These are phyloP conservation scores for Neopelma chrysocephalum DNA, from an alignment of 2,797 vertebrate species.

Conservation along the genomic window DNA sequence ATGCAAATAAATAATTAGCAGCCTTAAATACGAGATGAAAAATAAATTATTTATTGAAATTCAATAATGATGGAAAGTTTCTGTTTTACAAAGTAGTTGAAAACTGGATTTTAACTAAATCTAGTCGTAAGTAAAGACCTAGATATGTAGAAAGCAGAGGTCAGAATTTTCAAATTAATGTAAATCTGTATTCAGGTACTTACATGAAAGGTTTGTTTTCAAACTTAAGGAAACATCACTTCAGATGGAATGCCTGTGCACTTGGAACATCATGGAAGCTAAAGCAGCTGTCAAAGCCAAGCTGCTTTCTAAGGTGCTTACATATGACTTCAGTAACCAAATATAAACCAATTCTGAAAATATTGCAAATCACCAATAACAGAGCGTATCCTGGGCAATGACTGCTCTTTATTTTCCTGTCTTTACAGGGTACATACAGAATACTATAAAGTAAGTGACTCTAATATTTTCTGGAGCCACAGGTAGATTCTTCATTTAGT, in stretches of 20 bases:
- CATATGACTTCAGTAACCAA: neutral
- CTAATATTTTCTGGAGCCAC: neutral
- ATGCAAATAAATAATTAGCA: neutral
- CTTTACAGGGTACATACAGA: neutral
- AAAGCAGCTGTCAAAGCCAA: neutral
- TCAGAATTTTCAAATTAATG: neutral
- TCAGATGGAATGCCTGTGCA: neutral
- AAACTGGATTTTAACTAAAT: neutral
- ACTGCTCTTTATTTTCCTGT: neutral
- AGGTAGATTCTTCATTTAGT: neutral
- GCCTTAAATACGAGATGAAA: neutral
- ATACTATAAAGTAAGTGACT: neutral
- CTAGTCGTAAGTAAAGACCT: neutral
- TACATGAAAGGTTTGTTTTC: neutral
- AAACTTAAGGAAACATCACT: neutral
- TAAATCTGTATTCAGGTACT: neutral
- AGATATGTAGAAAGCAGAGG: neutral
- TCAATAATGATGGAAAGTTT: neutral
- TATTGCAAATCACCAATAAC: neutral
- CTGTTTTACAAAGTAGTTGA: neutral
- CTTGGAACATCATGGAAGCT: neutral
- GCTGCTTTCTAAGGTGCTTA: neutral
- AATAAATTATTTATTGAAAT: neutral
- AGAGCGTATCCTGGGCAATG: neutral
- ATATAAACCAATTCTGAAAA: neutral